These are phyloP conservation scores for Peromyscus californicus DNA, from an alignment of 2,113 vertebrate genomes.

Conservation along the genomic window DNA sequence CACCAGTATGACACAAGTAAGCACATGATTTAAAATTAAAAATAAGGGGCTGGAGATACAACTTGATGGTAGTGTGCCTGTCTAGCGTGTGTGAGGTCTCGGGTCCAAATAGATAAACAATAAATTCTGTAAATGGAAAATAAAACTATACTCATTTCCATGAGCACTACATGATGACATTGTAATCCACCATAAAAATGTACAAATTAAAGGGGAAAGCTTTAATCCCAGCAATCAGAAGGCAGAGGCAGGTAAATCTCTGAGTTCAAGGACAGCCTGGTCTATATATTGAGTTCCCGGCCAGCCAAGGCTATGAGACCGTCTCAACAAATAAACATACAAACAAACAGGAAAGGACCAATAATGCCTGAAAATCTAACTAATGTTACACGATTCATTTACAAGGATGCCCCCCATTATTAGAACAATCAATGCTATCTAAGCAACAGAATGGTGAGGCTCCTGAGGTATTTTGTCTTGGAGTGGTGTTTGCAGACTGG, in stretches of 20 bases:
- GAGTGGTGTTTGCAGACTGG: conserved; percentile 18
- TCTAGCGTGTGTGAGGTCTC: neutral
- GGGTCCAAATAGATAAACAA: neutral
- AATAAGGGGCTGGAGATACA: neutral
- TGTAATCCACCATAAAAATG: conserved; percentile 3
- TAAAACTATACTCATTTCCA: conserved; percentile 22
- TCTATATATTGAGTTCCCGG: neutral
- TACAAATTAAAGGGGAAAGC: neutral
- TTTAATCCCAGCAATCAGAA: neutral
- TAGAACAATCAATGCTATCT: conserved; percentile 7
- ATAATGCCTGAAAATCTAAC: conserved; percentile 19
- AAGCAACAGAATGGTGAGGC: conserved; percentile 21
- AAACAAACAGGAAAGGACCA: conserved; percentile 1
- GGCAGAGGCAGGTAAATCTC: neutral
- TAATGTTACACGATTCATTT: conserved; percentile 4
- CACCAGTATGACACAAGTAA: neutral
- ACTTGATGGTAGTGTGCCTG: neutral
- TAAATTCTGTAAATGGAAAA: conserved; percentile 46
- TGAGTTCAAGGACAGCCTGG: neutral
- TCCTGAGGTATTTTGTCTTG: conserved; percentile 22
- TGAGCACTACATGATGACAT: neutral
- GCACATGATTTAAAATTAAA: neutral
- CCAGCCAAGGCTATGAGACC: neutral
- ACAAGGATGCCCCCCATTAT: neutral
- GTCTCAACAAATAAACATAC: conserved; percentile 3